Percentiles rank a stretch among this genome's conserved stretches.
phyloP scores from a whole-genome alignment of 2,113 vertebrate species.

The Microtus pennsylvanicus region DNA sequence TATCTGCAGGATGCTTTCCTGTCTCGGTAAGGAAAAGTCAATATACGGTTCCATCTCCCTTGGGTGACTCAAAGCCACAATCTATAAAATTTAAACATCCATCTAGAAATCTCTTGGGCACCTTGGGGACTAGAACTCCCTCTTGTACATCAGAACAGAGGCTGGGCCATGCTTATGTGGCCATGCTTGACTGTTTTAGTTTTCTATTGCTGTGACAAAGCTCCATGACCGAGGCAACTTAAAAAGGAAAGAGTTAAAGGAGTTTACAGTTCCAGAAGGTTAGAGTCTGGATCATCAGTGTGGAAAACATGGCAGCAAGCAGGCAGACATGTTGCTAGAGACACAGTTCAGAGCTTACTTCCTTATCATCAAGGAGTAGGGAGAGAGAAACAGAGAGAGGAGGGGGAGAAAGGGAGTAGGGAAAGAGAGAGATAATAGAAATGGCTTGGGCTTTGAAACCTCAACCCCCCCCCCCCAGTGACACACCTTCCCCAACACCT shows the following conservation, averaged over 20 bases:
- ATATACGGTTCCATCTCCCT: rapidly evolving
- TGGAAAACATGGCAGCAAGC: not conserved
- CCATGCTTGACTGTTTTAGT: too few relatives aligned
- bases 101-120: not conserved
- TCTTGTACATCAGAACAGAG: too few relatives aligned
- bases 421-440: not conserved
- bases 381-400: rapidly evolving
- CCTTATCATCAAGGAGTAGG: not conserved
- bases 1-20: not conserved
- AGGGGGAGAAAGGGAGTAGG: rapidly evolving
- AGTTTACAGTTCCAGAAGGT: not conserved
- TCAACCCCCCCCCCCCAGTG: not conserved
- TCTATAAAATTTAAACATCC: not conserved
- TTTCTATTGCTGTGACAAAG: not conserved
- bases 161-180: not conserved
- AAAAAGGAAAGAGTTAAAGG: not conserved
- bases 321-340: not conserved
- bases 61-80: not conserved
- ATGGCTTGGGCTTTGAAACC: not conserved
- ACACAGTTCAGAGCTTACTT: not conserved
- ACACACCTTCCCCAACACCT: not conserved
- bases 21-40: not conserved
- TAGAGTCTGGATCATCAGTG: not conserved
- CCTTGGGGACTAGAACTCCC: not conserved
- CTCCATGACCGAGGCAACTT: not conserved